phyloP scores from a whole-genome alignment of 2,888 invertebrate species.

The Lasioglossum malachurum region DNA sequence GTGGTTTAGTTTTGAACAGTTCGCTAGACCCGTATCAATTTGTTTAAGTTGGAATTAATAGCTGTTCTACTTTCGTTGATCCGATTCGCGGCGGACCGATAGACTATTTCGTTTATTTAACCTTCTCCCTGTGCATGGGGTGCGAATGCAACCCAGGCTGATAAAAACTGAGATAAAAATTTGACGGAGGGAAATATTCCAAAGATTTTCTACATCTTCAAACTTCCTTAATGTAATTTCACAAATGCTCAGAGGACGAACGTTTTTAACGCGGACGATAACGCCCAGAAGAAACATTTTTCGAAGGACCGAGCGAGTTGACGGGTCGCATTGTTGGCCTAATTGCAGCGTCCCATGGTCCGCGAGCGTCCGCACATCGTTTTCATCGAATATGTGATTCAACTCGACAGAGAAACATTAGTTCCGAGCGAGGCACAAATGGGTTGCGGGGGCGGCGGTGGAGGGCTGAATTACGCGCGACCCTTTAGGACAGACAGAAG shows the following conservation, averaged over 20 bases:
- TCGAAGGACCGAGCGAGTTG: neutral
- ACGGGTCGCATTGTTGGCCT: neutral
- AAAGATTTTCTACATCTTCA: no score
- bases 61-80: neutral
- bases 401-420: neutral
- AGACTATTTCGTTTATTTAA: neutral
- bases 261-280: neutral
- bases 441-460: neutral
- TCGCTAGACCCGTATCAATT: neutral
- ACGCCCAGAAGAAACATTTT: neutral
- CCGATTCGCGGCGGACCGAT: neutral
- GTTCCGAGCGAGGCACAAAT: neutral
- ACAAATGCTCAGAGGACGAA: no score
- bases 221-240: no score
- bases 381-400: slow-evolving; percentile 7
- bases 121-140: no score
- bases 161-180: no score
- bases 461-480: slow-evolving; percentile 45
- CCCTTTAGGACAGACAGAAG: slow-evolving; percentile 30
- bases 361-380: neutral
- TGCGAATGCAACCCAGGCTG: no score
- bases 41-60: neutral
- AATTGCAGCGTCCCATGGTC: neutral
- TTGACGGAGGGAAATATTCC: no score
- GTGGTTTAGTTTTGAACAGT: neutral